Percentiles rank a stretch among this genome's conserved stretches.
phyloP scores from a whole-genome alignment of 92 coral and sea anemone genomes.

The Epizoanthus scotinus region DNA sequence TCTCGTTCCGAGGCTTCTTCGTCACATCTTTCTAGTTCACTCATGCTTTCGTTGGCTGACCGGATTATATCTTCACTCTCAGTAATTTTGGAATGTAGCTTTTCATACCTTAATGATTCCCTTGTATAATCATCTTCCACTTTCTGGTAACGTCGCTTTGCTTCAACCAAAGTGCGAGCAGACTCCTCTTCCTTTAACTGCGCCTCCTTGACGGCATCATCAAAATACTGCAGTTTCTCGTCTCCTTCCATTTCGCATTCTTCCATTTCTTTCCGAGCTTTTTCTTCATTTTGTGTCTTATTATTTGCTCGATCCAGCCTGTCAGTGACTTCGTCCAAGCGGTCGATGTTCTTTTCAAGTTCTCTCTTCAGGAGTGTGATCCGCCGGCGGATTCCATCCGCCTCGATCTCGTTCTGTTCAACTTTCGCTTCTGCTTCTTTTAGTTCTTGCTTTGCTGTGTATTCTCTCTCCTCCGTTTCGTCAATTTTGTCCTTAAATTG shows the following conservation, averaged over 20 bases:
- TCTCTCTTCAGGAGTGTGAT: slow-evolving; percentile 54
- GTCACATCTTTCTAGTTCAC: slow-evolving; percentile 71
- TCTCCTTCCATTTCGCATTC: slow-evolving; percentile 85
- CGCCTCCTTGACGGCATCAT: slow-evolving; percentile 60
- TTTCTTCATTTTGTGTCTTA: slow-evolving; percentile 69
- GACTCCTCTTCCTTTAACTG: slow-evolving; percentile 57
- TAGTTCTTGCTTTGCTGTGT: slow-evolving; percentile 49
- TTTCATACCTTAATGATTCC: slow-evolving; percentile 51
- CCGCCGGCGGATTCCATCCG: slow-evolving; percentile 68
- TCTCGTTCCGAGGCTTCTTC: slow-evolving; percentile 81
- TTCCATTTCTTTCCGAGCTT: slow-evolving; percentile 71
- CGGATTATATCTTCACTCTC: slow-evolving; percentile 35
- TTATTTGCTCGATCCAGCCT: slow-evolving; percentile 38
- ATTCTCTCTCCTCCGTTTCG: slow-evolving; percentile 73
- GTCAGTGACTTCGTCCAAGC: slow-evolving; percentile 55
- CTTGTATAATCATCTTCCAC: slow-evolving; percentile 59
- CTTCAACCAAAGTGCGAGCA: slow-evolving; percentile 61
- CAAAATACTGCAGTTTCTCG: slow-evolving; percentile 66
- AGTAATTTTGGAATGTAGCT: not conserved
- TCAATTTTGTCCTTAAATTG: slow-evolving; percentile 72
- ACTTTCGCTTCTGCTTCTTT: slow-evolving; percentile 59
- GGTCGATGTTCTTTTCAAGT: slow-evolving; percentile 46
- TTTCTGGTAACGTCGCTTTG: slow-evolving; percentile 63
- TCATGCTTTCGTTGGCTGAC: slow-evolving; percentile 46
- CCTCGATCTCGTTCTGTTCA: slow-evolving; percentile 56